phyloP scores from a whole-genome alignment of 2,113 vertebrate genomes.

The Marmota monax region DNA sequence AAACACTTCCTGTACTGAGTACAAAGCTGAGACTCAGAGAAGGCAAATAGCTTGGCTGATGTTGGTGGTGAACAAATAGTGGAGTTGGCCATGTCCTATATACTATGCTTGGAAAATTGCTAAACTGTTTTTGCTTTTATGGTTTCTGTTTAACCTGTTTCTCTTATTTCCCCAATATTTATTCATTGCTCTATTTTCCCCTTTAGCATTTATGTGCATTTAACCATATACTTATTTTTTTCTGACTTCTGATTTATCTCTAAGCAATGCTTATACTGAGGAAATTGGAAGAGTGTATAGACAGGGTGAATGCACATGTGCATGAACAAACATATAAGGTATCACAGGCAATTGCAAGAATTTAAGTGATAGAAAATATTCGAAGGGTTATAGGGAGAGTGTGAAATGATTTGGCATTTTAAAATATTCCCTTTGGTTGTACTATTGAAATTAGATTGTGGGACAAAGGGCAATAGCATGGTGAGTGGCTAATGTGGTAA shows the following conservation, averaged over 20 bases:
- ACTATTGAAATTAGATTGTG: not conserved
- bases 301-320: not conserved
- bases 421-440: not conserved
- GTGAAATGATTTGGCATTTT: not conserved
- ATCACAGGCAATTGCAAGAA: not conserved
- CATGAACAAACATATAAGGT: not conserved
- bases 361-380: not conserved
- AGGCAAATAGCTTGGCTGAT: not conserved
- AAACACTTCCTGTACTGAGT: not conserved
- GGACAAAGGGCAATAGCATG: not conserved
- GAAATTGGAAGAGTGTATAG: not conserved
- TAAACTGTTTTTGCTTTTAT: not conserved
- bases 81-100: not conserved
- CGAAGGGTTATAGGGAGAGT: not conserved
- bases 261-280: not conserved
- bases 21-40: slow-evolving; percentile 12
- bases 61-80: not conserved
- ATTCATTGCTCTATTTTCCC: not conserved
- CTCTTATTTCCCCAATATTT: not conserved
- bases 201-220: not conserved
- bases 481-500: not conserved
- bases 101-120: not conserved
- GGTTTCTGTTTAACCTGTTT: not conserved
- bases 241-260: not conserved
- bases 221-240: slow-evolving; percentile 41